Percentiles rank a stretch among this genome's conserved stretches.
Conservation (phyloP, 2,888 invertebrate genomes). For the Linyphia triangularis region DNA sequence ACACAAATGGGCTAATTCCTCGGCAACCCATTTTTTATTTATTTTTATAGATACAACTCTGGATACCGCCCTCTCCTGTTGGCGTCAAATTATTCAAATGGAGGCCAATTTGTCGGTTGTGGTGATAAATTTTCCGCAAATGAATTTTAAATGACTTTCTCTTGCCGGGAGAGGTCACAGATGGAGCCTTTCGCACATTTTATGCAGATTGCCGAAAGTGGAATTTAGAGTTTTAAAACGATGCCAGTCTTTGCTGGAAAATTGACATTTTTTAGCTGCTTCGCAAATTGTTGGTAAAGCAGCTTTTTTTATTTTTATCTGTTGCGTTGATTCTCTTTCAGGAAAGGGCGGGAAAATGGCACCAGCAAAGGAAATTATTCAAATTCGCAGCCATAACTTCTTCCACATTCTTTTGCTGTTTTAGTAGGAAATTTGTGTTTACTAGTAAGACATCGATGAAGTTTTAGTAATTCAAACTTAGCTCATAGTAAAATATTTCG, state of each 20-base stretch:
- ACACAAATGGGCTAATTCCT: conserved; percentile 54
- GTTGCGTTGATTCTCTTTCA: not conserved
- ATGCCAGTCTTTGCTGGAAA: not conserved
- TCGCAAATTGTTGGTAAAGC: conserved; percentile 10
- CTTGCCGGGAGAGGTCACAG: not conserved
- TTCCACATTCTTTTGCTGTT: not conserved
- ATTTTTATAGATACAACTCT: too few relatives aligned
- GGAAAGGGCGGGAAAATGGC: too few relatives aligned
- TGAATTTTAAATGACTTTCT: conserved; percentile 53
- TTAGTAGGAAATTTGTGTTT: not conserved
- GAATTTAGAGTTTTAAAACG: conserved; percentile 48
- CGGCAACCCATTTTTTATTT: conserved; percentile 21
- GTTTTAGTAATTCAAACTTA: not conserved
- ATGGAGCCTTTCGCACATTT: conserved; percentile 42
- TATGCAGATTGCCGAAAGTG: conserved; percentile 57
- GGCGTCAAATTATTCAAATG: conserved; percentile 64
- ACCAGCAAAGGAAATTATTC: not conserved
- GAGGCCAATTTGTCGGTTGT: conserved; percentile 52
- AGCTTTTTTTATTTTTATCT: conserved; percentile 5
- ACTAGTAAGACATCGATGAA: not conserved
- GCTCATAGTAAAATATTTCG: not conserved
- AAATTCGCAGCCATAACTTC: not conserved
- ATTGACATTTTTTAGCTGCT: conserved; percentile 28
- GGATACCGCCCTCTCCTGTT: not conserved
- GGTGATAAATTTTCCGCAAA: conserved; percentile 70